These are phyloP conservation scores for Odiellus spinosus DNA, from an alignment of 2,888 invertebrate species.

Conservation along the genomic window DNA sequence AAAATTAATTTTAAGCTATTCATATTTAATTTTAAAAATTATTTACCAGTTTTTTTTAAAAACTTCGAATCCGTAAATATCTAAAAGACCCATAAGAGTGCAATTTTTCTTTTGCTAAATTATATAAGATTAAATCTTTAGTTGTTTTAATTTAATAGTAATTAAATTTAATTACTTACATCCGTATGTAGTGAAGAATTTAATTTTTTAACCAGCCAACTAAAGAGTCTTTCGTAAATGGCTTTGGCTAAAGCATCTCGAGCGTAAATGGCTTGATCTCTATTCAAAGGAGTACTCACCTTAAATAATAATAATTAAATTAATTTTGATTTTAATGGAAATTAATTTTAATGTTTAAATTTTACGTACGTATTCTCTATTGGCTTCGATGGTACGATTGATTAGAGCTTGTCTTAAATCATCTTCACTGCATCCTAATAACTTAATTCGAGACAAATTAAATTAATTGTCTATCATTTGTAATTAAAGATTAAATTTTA, in stretches of 20 bases:
- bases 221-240: slow-evolving; percentile 73
- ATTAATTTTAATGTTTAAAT: background rate
- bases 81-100: slow-evolving; percentile 58
- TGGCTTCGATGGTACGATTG: slow-evolving; percentile 69
- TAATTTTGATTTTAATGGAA: no score
- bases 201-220: slow-evolving; percentile 68
- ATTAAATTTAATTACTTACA: slow-evolving; percentile 8
- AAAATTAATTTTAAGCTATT: background rate
- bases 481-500: background rate
- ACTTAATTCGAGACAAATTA: no score
- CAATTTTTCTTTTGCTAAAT: background rate
- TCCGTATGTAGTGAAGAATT: slow-evolving; percentile 49
- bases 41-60: slow-evolving; percentile 68
- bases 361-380: slow-evolving; percentile 46
- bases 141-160: background rate
- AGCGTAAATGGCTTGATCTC: slow-evolving; percentile 64
- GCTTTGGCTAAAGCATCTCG: slow-evolving; percentile 81
- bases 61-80: slow-evolving; percentile 89
- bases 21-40: background rate
- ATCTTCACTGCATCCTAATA: slow-evolving; percentile 52
- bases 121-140: background rate
- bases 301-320: slow-evolving; percentile 9
- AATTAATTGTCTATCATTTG: background rate
- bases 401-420: slow-evolving; percentile 56
- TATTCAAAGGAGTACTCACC: slow-evolving; percentile 60